Percentiles rank a stretch among this genome's conserved stretches.
Evolutionary conservation across 2,888 invertebrate species (phyloP).

Genomic region (Phyto melanocephala): DNA sequence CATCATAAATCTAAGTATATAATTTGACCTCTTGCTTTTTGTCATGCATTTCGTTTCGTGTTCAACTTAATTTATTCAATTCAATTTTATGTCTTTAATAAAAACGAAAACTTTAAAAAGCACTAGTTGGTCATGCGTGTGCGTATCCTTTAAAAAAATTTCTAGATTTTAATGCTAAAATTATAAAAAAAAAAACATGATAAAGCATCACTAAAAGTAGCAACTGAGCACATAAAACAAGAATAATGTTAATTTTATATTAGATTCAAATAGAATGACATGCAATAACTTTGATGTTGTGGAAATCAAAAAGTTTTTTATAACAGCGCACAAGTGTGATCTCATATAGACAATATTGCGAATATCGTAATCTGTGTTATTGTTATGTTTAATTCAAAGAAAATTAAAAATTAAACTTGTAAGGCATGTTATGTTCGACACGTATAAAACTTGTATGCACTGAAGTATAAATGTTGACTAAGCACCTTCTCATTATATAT

Average conservation of each 20-base stretch:
- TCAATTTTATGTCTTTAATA: slow-evolving; percentile 26
- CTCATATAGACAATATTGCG: not conserved
- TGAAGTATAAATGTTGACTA: too few relatives aligned
- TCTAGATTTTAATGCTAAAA: not conserved
- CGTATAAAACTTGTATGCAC: too few relatives aligned
- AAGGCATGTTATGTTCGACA: too few relatives aligned
- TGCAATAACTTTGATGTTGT: not conserved
- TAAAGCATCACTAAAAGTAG: not conserved
- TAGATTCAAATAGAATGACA: not conserved
- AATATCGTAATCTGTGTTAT: not conserved
- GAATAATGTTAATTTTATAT: too few relatives aligned
- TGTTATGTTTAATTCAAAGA: not conserved
- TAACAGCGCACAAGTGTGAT: too few relatives aligned
- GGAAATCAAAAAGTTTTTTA: not conserved
- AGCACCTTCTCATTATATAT: too few relatives aligned
- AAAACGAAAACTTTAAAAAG: not conserved
- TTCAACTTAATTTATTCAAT: slow-evolving; percentile 20
- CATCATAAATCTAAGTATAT: slow-evolving; percentile 55
- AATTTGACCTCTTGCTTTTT: not conserved
- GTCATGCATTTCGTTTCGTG: not conserved
- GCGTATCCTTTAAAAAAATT: not conserved
- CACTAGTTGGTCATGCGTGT: not conserved
- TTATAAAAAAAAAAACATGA: not conserved
- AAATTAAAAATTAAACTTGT: not conserved
- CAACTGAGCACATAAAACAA: not conserved